Evolutionary conservation across 1,140 invertebrate species (phyloP), one percentile per base, ranked within the genome.

Genomic region (Aphelinus atriplicis): DNA sequence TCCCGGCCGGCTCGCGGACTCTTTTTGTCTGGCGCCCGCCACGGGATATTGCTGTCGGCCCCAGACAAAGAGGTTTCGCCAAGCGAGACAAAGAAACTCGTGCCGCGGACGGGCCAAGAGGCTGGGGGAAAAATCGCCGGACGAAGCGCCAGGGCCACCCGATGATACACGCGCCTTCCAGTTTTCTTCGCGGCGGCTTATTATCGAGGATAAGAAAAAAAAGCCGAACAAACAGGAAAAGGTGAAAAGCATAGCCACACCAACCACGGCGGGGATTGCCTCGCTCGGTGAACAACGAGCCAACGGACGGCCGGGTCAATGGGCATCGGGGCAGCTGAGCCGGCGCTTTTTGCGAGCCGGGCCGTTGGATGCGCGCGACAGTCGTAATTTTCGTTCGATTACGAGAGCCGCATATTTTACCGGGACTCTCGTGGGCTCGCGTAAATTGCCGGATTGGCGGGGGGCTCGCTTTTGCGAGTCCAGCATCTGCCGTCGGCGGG

Each of bases 381-480:
- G 26, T 62, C 66, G 66, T 74, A 74, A 74, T 74, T 74, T 69
- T 74, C 73, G 73, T 74, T 74, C 73, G 73, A 74, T 69, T 74
- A 69, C 73, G 73, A 42, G 65, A n/a, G 53, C 26, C 51, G 73
- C 66, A 74, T 74, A 69, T 69, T 74, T 74, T 74, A 74, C 63
- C 43, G 73, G 73, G 57, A 69, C 69, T 63, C 66, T 63, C 57
- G 57, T 55, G 43, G 65, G n/a, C 4, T 9, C 51, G 65, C 57
- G 65, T 74, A 69, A 74, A 74, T 74, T 74, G 58, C 50, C 47
- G 67, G 48, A 70, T 70, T 45, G 46, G 47, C 56, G 46, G n/a
- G 67, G 0, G 26, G 26, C 10, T 68, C 5, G 56, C 42, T 70
- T 70, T 70, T 58, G 53, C 46, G 7, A 57, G 45, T 58, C 66